phyloP scores from a whole-genome alignment of 1,140 invertebrate genomes.

The Drosophila sucinea region DNA sequence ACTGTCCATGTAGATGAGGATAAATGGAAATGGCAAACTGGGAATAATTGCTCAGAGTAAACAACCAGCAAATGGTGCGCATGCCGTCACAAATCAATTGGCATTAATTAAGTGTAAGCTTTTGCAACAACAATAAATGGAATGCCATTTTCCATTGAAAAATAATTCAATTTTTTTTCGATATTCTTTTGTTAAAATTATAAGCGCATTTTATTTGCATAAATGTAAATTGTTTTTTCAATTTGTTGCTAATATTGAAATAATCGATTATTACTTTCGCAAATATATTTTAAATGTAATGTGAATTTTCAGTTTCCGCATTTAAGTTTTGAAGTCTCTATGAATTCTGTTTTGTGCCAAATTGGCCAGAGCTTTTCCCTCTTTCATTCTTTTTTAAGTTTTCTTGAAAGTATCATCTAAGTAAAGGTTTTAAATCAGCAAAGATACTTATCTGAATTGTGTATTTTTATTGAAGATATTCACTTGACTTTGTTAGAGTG shows the following conservation, averaged over 20 bases:
- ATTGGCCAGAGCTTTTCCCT: too few species aligned
- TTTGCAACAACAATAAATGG: conserved; percentile 9
- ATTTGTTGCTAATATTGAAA: neutral
- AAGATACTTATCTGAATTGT: too few species aligned
- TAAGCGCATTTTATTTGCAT: conserved; percentile 1
- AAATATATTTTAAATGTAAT: too few species aligned
- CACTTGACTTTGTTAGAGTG: neutral
- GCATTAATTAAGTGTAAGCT: conserved; percentile 59
- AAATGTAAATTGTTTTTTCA: neutral
- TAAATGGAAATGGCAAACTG: conserved; percentile 1
- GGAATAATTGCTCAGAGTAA: conserved; percentile 46
- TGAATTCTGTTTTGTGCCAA: too few species aligned
- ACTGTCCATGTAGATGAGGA: neutral
- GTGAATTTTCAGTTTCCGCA: too few species aligned
- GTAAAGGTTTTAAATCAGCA: too few species aligned
- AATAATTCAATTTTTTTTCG: neutral
- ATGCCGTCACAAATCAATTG: conserved; percentile 69
- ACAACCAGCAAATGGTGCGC: conserved; percentile 44
- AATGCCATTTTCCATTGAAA: conserved; percentile 1
- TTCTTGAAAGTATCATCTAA: too few species aligned
- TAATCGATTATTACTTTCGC: too few species aligned
- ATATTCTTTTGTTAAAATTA: neutral
- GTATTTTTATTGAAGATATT: too few species aligned
- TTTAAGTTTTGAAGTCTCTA: too few species aligned
- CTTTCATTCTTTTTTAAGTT: too few species aligned